A percentile compares a stretch with the other conserved stretches of the same genome.
Evolutionary conservation across 1,140 invertebrate species (phyloP).

Genomic region (Zaprionus kolodkinae): DNA sequence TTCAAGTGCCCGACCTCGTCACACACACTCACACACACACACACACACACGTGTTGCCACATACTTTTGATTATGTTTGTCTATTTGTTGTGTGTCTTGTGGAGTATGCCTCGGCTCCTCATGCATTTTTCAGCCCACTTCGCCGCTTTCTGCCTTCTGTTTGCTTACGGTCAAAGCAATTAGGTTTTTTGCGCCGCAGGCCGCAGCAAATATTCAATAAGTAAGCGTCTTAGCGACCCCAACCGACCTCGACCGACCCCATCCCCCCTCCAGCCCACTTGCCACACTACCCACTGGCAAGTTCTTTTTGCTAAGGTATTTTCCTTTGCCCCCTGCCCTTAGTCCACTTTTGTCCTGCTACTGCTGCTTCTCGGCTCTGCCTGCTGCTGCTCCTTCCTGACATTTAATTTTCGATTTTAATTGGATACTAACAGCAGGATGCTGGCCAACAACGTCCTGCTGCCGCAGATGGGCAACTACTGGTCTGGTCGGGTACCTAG

Average conservation of each 20-base stretch:
- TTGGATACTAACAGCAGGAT: conserved; percentile 84
- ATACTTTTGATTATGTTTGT: conserved; percentile 81
- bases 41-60: conserved; percentile 14
- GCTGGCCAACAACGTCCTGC: conserved; percentile 57
- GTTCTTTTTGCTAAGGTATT: background rate
- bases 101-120: conserved; percentile 46
- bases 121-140: conserved; percentile 70
- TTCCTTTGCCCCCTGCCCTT: conserved; percentile 1
- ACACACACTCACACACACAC: background rate
- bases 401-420: conserved; percentile 83
- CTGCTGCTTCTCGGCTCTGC: conserved; percentile 16
- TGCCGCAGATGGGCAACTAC: conserved; percentile 51
- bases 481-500: conserved; percentile 45
- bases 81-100: conserved; percentile 67
- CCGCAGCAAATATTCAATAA: conserved; percentile 73
- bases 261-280: background rate
- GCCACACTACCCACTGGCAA: background rate
- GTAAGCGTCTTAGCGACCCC: conserved; percentile 71
- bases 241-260: conserved; percentile 2
- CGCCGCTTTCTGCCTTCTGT: conserved; percentile 35
- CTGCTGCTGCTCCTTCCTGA: conserved; percentile 56
- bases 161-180: conserved; percentile 80
- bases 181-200: conserved; percentile 74
- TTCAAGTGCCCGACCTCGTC: conserved; percentile 63
- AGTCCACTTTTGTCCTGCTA: conserved; percentile 12